Percentiles rank a stretch among this genome's conserved stretches.
These are phyloP conservation scores for Puffinus mauretanicus DNA, from an alignment of 2,113 vertebrate species.

Conservation along the genomic window DNA sequence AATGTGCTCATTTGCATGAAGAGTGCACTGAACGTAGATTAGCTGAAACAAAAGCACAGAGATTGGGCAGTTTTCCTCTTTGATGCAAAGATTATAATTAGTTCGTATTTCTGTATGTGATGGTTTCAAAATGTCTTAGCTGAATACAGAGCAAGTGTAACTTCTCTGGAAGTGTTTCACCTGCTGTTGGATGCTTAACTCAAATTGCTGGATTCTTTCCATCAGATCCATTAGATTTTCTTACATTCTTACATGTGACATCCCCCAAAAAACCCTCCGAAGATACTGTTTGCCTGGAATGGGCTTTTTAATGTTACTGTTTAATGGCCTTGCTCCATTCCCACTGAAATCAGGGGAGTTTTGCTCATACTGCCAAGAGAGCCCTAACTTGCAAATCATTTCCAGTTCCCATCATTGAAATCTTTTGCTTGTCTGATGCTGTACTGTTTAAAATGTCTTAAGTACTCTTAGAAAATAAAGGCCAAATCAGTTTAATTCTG, in stretches of 20 bases:
- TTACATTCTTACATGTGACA: neutral
- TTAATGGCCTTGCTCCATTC: neutral
- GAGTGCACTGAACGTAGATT: constrained; percentile 32
- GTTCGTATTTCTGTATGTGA: constrained; percentile 6
- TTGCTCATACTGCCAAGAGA: neutral
- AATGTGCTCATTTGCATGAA: constrained; percentile 52
- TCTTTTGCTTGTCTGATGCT: neutral
- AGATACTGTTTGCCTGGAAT: neutral
- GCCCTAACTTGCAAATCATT: neutral
- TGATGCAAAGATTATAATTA: constrained; percentile 44
- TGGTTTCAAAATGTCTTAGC: constrained; percentile 8
- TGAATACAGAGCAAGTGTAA: neutral
- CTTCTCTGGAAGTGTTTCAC: neutral
- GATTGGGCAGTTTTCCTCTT: constrained; percentile 34
- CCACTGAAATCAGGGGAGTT: neutral
- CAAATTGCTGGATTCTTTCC: neutral
- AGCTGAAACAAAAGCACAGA: constrained; percentile 47
- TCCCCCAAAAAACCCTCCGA: neutral
- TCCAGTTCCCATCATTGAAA: neutral
- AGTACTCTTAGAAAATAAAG: constrained; percentile 28
- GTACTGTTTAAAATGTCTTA: constrained; percentile 37
- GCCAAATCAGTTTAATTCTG: constrained; percentile 38
- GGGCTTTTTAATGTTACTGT: neutral
- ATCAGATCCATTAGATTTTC: neutral
- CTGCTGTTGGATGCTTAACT: neutral